Evolutionary conservation across 2,113 vertebrate species (phyloP).

Genomic region (Plestiodon gilberti): DNA sequence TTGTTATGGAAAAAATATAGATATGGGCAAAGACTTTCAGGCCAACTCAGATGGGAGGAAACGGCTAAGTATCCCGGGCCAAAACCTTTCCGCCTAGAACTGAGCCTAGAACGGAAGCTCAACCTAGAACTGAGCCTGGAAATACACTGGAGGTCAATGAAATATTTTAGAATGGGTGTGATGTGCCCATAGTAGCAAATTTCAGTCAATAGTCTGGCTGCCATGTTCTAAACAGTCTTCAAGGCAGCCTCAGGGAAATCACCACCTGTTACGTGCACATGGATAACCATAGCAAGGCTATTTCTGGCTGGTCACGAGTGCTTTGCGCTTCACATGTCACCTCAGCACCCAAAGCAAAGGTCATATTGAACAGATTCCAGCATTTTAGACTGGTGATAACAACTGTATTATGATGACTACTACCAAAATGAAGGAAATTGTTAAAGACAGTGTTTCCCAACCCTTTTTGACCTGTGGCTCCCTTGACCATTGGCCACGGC

Average conservation of each 20-base stretch:
- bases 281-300: background rate
- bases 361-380: background rate
- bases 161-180: background rate
- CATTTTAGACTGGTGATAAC: background rate
- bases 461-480: no score
- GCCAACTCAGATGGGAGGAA: no score
- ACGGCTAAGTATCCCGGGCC: no score
- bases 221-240: background rate
- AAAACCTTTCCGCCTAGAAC: no score
- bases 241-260: background rate
- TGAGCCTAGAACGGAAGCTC: no score
- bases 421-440: background rate
- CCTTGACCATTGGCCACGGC: no score
- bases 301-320: background rate
- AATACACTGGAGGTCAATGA: background rate
- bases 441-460: no score
- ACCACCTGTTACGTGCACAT: background rate
- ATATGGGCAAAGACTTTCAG: no score
- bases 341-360: background rate
- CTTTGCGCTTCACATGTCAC: background rate
- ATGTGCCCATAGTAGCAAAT: background rate
- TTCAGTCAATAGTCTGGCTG: background rate
- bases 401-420: background rate
- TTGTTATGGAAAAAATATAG: no score
- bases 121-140: background rate